Base-by-base conservation (phyloP, 2,113 vertebrate genomes). In the Merops nubicus region DNA sequence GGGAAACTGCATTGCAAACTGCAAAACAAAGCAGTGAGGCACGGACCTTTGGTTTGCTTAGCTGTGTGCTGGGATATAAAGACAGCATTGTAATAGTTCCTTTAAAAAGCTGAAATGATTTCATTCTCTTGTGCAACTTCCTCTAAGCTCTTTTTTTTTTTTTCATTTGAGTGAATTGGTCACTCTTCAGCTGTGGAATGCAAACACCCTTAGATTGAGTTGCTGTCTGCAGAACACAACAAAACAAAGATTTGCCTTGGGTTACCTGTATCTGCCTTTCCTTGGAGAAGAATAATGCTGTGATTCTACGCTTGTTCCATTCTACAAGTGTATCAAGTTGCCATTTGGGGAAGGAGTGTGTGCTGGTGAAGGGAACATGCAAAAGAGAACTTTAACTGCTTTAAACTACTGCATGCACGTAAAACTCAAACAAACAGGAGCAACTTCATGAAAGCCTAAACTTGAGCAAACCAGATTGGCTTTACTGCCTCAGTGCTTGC, bases 61-160 rank as follows among this genome's bases (percentile, higher is more conserved):
- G 23, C 2, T 40, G 13, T 51, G 17, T 50, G 40, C 20, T 68
- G 31, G 63, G 15, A 7, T 74, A 18, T 50, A 89, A 83, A 54
- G 45, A 64, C 34, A 48, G 29, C 31, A 74, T 78, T 50, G 12
- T 72, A 72, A 31, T 40, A 26, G 47, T 92, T 88, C 29, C 70
- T 93, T 92, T 28, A 40, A 64, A 91, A 93, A 67, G 45, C 23
- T 70, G 43, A 40, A 34, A 43, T n/a, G 73, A 2, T 80, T 94
- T 89, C n/a, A 29, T 59, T 94, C 51, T 92, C 62, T 95, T 96
- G 83, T 91, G 91, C 80, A 97, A 91, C 72, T 94, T 97, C 88
- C 74, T 89, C 69, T 21, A 47, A 70, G 73, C 17, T 45, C 33
- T 34, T 50, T 28, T 53, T 34, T 38, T 25, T 84, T 34, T 63